Base-by-base conservation (phyloP, 1,140 invertebrate genomes). In the Cataglyphis hispanica region DNA sequence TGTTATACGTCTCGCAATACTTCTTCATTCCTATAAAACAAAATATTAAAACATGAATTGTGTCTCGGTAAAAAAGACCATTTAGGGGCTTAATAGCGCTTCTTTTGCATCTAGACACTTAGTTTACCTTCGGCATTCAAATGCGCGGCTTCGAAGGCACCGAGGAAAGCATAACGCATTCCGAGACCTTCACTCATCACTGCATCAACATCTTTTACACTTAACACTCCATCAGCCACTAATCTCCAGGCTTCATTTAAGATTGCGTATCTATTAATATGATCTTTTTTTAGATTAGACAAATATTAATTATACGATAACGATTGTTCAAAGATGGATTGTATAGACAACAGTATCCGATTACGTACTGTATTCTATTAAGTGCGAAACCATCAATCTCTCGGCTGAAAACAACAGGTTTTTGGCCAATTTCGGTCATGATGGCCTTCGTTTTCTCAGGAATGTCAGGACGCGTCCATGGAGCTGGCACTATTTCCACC, bases 171-270 rank as follows among this genome's bases (percentile, higher is more conserved):
- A 93, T 99, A 99, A 80, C 99, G 96, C 96, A 98, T 98, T 22
- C 98, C 99, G 13, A 99, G 95, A 25, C 99, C 99, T 94, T 99
- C 98, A 19, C 97, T 98, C 96, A 99, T 99, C 0, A 99, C 98
- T 90, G 97, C 97, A 89, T 99, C 99, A 34, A 99, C 96, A 93
- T 99, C 99, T 89, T 97, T 96, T 0, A 98, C 98, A 92, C 97
- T 96, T 27, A 99, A 94, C 11, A 99, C 95, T 43, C 97, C 97
- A 83, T 97, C 97, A n/a, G 96, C 96, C 0, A 99, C 98, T 75
- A 99, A 95, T 90, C 97, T 96, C 97, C 98, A 99, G 0, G 97
- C 97, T 95, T 99, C 99, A 92, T 99, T 98, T 31, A 99, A 95
- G 88, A 99, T 98, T 10, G 98, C 98, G 94, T 99, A 99, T 90